phyloP scores from a whole-genome alignment of 2,113 vertebrate species.

The Strigops habroptila region DNA sequence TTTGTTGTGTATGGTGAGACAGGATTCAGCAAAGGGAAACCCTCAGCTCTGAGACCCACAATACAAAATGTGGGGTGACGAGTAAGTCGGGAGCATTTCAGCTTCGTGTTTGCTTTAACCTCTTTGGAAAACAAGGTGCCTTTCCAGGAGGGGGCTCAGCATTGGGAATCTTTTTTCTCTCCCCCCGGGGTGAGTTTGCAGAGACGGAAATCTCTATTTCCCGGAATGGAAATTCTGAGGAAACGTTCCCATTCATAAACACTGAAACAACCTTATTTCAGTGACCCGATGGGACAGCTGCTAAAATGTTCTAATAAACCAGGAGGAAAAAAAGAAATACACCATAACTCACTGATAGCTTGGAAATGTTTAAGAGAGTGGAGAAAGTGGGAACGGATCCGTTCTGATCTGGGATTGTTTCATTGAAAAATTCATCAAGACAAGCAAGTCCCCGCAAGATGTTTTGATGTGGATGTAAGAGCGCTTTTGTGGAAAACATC shows the following conservation, averaged over 20 bases:
- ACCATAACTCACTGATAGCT: not conserved
- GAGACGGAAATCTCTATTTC: not conserved
- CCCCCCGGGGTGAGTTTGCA: not conserved
- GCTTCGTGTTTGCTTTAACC: accelerated
- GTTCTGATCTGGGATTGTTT: constrained; percentile 29
- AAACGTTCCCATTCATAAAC: constrained; percentile 20
- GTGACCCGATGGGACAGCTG: constrained; percentile 1
- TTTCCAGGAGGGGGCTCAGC: not conserved
- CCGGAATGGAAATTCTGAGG: constrained; percentile 21
- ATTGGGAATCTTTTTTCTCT: not conserved
- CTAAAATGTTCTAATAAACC: constrained; percentile 5
- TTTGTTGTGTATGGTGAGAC: not conserved
- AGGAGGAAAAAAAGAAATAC: not conserved
- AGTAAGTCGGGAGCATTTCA: not conserved
- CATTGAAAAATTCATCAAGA: not conserved
- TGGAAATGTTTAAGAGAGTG: not conserved
- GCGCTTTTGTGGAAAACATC: not conserved
- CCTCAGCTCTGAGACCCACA: not conserved
- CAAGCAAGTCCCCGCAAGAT: not conserved
- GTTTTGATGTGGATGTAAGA: not conserved
- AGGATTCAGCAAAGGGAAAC: accelerated
- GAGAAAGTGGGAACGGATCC: not conserved
- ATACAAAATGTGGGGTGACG: not conserved
- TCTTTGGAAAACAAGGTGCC: not conserved
- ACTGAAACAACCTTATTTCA: constrained; percentile 5